These are phyloP conservation scores for Odontocerum albicorne DNA, from an alignment of 2,888 invertebrate genomes.

Conservation along the genomic window DNA sequence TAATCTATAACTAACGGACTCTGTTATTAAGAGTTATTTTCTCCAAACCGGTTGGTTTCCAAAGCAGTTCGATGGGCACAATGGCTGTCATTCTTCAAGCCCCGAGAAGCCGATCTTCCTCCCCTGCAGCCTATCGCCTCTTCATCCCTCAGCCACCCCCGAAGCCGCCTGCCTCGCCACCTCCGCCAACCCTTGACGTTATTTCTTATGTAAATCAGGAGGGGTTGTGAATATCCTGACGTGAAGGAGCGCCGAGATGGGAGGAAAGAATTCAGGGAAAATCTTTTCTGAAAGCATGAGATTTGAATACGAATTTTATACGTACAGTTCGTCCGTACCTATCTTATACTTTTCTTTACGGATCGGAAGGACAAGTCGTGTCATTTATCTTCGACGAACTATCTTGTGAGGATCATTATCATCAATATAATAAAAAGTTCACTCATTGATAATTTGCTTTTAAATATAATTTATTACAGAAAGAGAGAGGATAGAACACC, in stretches of 20 bases:
- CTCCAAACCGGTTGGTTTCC: neutral
- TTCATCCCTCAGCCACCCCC: neutral
- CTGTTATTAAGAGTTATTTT: neutral
- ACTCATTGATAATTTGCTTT: too few relatives aligned
- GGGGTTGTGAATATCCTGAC: slow-evolving; percentile 10
- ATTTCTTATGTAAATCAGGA: slow-evolving; percentile 26
- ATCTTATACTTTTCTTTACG: too few relatives aligned
- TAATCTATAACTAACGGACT: neutral
- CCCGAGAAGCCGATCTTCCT: neutral
- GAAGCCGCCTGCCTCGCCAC: neutral
- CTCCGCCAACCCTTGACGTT: slow-evolving; percentile 16
- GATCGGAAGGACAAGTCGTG: too few relatives aligned
- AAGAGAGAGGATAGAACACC: too few relatives aligned
- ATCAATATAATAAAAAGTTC: too few relatives aligned
- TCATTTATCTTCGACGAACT: too few relatives aligned
- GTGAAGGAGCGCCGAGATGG: slow-evolving; percentile 13
- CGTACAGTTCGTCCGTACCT: too few relatives aligned
- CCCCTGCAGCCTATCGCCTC: slow-evolving; percentile 1
- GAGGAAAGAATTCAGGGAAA: slow-evolving; percentile 14
- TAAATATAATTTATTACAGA: too few relatives aligned
- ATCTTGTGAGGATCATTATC: too few relatives aligned
- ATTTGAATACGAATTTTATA: too few relatives aligned
- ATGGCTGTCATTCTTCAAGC: too few relatives aligned
- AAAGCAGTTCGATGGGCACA: too few relatives aligned
- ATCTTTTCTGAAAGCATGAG: slow-evolving; percentile 12